These are phyloP conservation scores for Drosophila pruinosa DNA, from an alignment of 1,140 invertebrate genomes.

Conservation along the genomic window DNA sequence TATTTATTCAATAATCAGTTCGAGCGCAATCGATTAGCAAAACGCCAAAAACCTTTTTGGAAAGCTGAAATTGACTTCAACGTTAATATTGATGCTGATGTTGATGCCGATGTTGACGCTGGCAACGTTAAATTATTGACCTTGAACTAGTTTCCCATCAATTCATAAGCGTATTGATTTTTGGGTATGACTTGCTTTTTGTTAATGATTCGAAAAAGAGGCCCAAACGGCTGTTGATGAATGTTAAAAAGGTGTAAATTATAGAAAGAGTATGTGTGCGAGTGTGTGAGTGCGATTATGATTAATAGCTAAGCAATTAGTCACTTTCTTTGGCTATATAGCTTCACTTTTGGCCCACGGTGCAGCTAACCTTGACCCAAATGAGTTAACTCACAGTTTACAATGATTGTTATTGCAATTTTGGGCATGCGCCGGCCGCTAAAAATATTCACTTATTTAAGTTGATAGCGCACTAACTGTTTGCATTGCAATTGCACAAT, in stretches of 20 bases:
- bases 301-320: slow-evolving; percentile 62
- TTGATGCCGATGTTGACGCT: slow-evolving; percentile 4
- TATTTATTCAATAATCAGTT: slow-evolving; percentile 57
- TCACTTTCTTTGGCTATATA: slow-evolving; percentile 47
- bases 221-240: slow-evolving; percentile 30
- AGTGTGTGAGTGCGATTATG: slow-evolving; percentile 30
- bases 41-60: slow-evolving; percentile 43
- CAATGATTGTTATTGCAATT: slow-evolving; percentile 12
- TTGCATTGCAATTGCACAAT: slow-evolving; percentile 63
- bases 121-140: slow-evolving; percentile 69
- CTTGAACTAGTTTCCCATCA: slow-evolving; percentile 74
- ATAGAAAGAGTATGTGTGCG: not conserved
- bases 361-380: slow-evolving; percentile 77
- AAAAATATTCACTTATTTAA: slow-evolving; percentile 4
- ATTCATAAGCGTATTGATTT: slow-evolving; percentile 41
- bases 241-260: slow-evolving; percentile 25
- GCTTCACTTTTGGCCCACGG: slow-evolving; percentile 17
- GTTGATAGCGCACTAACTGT: slow-evolving; percentile 20
- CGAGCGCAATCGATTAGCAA: slow-evolving; percentile 65
- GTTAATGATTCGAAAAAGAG: slow-evolving; percentile 45
- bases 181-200: slow-evolving; percentile 50
- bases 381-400: slow-evolving; percentile 19
- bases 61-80: no score
- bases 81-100: slow-evolving; percentile 6
- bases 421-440: slow-evolving; percentile 1